Percentiles rank a stretch among this genome's conserved stretches.
Conservation (phyloP, 2,888 invertebrate genomes). For the Oxystoma pomonae region DNA sequence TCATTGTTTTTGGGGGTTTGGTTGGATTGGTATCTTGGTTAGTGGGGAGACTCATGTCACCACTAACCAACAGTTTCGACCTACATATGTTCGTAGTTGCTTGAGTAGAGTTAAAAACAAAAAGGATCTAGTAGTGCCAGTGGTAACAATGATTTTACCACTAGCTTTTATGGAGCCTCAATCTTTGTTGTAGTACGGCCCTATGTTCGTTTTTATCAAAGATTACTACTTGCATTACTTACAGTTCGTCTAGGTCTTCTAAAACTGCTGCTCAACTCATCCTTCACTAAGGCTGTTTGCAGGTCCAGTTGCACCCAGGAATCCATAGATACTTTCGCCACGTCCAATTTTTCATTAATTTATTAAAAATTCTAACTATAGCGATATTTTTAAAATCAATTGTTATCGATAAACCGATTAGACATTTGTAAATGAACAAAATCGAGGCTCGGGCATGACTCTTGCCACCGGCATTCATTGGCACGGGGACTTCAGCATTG, state of each 20-base stretch:
- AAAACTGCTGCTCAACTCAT: conserved; percentile 57
- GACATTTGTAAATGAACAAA: not conserved
- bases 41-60: too few species aligned
- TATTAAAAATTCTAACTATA: not conserved
- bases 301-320: conserved; percentile 65
- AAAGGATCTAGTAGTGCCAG: too few species aligned
- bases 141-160: too few species aligned
- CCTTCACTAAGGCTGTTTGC: conserved; percentile 64
- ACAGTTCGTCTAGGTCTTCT: conserved; percentile 39
- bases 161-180: too few species aligned
- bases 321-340: conserved; percentile 55
- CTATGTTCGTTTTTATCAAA: too few species aligned
- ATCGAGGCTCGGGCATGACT: conserved; percentile 10
- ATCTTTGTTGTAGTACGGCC: too few species aligned
- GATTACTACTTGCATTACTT: too few species aligned
- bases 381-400: not conserved
- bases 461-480: conserved; percentile 26
- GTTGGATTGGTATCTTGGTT: too few species aligned
- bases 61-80: too few species aligned
- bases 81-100: too few species aligned
- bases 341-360: not conserved
- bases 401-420: not conserved
- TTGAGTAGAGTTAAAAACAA: too few species aligned
- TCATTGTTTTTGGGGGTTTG: too few species aligned
- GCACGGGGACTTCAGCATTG: conserved; percentile 20